Conservation (phyloP, 2,888 invertebrate species). For the Ormia ochracea region DNA sequence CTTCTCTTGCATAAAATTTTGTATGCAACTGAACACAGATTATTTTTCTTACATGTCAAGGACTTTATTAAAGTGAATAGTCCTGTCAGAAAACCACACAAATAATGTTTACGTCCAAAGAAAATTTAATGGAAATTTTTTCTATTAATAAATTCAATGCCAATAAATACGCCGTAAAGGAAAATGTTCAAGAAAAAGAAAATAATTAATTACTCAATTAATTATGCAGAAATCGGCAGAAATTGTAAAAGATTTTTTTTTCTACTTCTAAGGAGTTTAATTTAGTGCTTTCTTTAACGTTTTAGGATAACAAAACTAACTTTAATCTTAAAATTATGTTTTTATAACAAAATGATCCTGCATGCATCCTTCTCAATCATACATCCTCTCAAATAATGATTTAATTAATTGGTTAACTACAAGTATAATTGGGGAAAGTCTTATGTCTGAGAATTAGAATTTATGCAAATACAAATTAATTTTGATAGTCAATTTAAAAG, state of each 20-base stretch:
- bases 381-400: no score
- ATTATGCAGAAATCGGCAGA: no score
- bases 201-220: not conserved
- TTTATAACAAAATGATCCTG: no score
- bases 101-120: not conserved
- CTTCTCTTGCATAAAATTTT: constrained; percentile 2
- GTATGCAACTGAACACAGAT: constrained; percentile 2
- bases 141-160: not conserved
- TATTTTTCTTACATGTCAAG: constrained; percentile 48
- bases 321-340: not conserved
- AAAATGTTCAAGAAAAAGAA: not conserved
- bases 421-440: not conserved
- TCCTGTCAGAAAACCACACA: not conserved
- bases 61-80: constrained; percentile 28
- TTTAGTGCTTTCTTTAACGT: no score
- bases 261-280: no score
- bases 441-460: no score
- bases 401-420: no score
- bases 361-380: no score
- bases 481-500: no score
- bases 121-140: not conserved
- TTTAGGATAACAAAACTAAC: no score
- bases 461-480: no score
- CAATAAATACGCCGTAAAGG: constrained; percentile 1
- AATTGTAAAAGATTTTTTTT: no score